Evolutionary conservation across 1,140 invertebrate genomes (phyloP).

Genomic region (Orchestia grillus): DNA sequence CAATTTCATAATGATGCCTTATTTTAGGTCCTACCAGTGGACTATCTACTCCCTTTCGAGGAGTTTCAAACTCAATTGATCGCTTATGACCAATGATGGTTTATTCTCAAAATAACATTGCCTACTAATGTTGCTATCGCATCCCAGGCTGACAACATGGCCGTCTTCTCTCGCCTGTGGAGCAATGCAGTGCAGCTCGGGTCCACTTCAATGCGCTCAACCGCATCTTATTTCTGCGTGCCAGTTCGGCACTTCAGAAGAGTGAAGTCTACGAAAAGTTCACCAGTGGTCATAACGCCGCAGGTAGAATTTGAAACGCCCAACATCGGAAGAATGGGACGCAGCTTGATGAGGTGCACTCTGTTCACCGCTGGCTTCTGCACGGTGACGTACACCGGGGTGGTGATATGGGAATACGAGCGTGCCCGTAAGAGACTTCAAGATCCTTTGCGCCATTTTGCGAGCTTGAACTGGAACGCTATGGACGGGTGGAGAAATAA

Average conservation of each 20-base stretch:
- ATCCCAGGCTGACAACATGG: constrained; percentile 33
- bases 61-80: neutral
- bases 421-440: constrained; percentile 78
- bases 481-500: constrained; percentile 65
- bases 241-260: constrained; percentile 56
- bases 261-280: constrained; percentile 56
- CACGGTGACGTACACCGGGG: constrained; percentile 79
- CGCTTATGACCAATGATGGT: neutral
- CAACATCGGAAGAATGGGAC: constrained; percentile 60
- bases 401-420: constrained; percentile 91
- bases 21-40: neutral
- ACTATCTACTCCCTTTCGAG: neutral
- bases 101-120: neutral
- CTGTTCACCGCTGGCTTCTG: constrained; percentile 74
- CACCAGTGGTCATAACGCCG: constrained; percentile 62
- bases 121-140: neutral
- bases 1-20: too few species aligned
- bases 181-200: neutral
- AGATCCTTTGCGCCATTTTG: constrained; percentile 61
- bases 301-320: constrained; percentile 57
- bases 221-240: neutral
- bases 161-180: constrained; percentile 56
- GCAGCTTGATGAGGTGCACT: constrained; percentile 60
- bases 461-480: constrained; percentile 61
- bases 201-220: neutral